Evolutionary conservation across 1,140 invertebrate genomes (phyloP), one percentile per base, ranked within the genome.

Genomic region (Geopemphigus sp.): DNA sequence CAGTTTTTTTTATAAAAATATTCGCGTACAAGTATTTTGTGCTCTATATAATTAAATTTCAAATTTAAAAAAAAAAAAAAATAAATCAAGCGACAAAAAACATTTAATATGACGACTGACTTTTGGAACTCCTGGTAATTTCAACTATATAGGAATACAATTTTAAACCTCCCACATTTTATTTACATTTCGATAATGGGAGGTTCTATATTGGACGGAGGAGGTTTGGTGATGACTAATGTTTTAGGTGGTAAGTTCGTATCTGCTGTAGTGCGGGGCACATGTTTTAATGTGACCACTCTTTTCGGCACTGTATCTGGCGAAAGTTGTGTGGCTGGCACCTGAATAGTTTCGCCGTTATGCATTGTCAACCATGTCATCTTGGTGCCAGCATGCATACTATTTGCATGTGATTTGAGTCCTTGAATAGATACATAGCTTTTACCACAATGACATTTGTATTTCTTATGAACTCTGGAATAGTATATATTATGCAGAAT

Each of bases 381-480:
- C 57, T 78, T 78, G 29, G 74, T 78, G 22, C 74, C 74, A 63
- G 74, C 74, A 63, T 78, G 74, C 74, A 78, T 78, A 61, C 74
- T 57, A 63, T 78, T 85, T 6, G 88, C 88, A 84, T 94, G 93
- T 82, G 89, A 91, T 83, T 91, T 92, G 82, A 94, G 86, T 47
- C 91, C 91, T 85, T 92, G 90, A 17, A 89, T 86, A 64, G 92
- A 92, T 84, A 92, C 92, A 86, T 94, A 94, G 84, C 90, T 93
- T 87, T 94, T 94, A 76, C 92, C 92, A 86, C 93, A 94, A 83
- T 90, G 89, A 85, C 93, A 94, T 84, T 91, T 91, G 85, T 90
- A 93, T 10, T 88, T 89, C 87, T 93, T 94, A 84, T 89, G 90
- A 83, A 92, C 87, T 86, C 92, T 93, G 85, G 45, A 87, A 87